phyloP scores from a whole-genome alignment of 2,797 vertebrate species.

The Schizopygopsis pylzovi region DNA sequence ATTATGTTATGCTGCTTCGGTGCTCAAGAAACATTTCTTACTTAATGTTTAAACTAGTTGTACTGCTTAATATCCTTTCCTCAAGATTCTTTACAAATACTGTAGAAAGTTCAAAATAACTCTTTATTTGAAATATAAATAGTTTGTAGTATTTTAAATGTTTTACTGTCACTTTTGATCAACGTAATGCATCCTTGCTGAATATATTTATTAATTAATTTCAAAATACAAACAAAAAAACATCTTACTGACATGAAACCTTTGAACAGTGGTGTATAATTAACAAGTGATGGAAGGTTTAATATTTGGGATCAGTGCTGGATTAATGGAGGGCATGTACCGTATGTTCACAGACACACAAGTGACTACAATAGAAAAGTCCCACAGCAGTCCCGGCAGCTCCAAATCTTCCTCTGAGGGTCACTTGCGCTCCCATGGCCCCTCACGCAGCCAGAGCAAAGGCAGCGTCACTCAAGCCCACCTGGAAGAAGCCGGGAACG shows the following conservation, averaged over 20 bases:
- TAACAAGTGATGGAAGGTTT: not conserved
- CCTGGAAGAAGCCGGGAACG: slow-evolving; percentile 96
- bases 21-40: not conserved
- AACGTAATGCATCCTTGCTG: not conserved
- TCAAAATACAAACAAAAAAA: not conserved
- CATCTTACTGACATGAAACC: not conserved
- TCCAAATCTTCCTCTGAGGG: slow-evolving; percentile 99
- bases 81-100: too few relatives aligned
- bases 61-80: not conserved
- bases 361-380: slow-evolving; percentile 96
- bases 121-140: too few relatives aligned
- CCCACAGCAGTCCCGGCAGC: slow-evolving; percentile 97
- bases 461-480: slow-evolving; percentile 97
- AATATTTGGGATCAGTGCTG: not conserved
- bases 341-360: slow-evolving; percentile 85
- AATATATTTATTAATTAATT: not conserved
- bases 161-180: not conserved
- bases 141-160: not conserved
- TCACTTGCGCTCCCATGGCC: slow-evolving; percentile 95
- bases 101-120: not conserved
- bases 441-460: slow-evolving; percentile 98
- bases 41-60: not conserved
- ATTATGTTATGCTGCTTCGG: not conserved
- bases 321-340: slow-evolving; percentile 7
- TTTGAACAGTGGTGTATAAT: not conserved